These are phyloP conservation scores for Drosophila tristis DNA, from an alignment of 1,140 invertebrate genomes.

Conservation along the genomic window DNA sequence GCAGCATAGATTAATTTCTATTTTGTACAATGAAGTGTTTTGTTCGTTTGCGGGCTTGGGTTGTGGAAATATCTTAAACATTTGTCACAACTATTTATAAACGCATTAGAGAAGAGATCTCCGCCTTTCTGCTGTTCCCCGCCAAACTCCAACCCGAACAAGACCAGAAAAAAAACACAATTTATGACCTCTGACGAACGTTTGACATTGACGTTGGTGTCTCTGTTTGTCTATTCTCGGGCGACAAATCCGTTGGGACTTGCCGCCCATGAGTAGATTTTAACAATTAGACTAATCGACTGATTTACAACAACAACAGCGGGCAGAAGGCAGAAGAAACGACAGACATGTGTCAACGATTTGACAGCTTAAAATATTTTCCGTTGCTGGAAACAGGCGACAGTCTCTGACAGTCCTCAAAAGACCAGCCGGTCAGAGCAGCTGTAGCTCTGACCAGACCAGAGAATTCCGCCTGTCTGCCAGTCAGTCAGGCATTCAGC, in stretches of 20 bases:
- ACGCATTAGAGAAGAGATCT: slow-evolving; percentile 60
- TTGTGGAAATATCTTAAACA: slow-evolving; percentile 50
- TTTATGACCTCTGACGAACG: slow-evolving; percentile 72
- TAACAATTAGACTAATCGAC: slow-evolving; percentile 82
- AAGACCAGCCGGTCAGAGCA: slow-evolving; percentile 33
- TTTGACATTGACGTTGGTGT: slow-evolving; percentile 68
- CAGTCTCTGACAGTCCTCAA: slow-evolving; percentile 39
- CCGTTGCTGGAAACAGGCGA: slow-evolving; percentile 44
- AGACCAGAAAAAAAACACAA: slow-evolving; percentile 31
- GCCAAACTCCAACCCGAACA: slow-evolving; percentile 17
- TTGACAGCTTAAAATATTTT: slow-evolving; percentile 82
- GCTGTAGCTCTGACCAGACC: slow-evolving; percentile 15
- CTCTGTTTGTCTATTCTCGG: slow-evolving; percentile 43
- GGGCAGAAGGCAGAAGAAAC: slow-evolving; percentile 23
- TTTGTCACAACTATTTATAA: slow-evolving; percentile 77
- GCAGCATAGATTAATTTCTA: not conserved
- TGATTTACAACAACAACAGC: slow-evolving; percentile 61
- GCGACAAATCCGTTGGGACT: slow-evolving; percentile 53
- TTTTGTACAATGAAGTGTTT: slow-evolving; percentile 39
- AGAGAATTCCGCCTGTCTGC: slow-evolving; percentile 3
- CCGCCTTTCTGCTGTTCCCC: slow-evolving; percentile 7
- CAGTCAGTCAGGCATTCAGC: slow-evolving; percentile 37
- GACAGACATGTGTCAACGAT: slow-evolving; percentile 77
- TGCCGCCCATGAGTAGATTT: slow-evolving; percentile 51
- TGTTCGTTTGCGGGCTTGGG: slow-evolving; percentile 31